These are phyloP conservation scores for Pagrus major DNA, from an alignment of 2,113 vertebrate species.

Conservation along the genomic window DNA sequence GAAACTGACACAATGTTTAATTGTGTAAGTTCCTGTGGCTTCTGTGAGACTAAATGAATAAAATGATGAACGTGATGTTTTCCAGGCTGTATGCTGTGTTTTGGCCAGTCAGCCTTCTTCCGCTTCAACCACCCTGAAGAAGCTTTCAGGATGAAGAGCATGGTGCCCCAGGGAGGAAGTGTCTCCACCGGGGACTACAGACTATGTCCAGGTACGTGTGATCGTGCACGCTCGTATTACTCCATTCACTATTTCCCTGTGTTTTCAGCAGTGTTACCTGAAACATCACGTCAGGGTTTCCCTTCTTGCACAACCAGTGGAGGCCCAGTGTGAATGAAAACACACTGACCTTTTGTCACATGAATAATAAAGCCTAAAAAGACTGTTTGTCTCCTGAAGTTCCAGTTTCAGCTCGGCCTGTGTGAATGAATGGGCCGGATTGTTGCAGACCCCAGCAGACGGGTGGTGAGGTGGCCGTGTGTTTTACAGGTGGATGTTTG, in stretches of 20 bases:
- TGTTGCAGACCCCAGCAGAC: constrained; percentile 19
- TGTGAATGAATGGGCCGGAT: constrained; percentile 43
- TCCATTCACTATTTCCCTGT: not conserved
- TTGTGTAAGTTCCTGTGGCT: not conserved
- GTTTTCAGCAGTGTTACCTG: not conserved
- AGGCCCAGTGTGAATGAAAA: constrained; percentile 4
- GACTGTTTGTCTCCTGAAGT: not conserved
- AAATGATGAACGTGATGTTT: constrained; percentile 11
- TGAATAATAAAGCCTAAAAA: constrained; percentile 23
- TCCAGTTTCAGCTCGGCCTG: constrained; percentile 25
- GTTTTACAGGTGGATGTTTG: constrained; percentile 66
- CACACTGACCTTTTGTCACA: constrained; percentile 38
- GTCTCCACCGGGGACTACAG: constrained; percentile 73
- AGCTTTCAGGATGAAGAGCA: constrained; percentile 96
- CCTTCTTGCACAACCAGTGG: constrained; percentile 2
- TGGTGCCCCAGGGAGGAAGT: constrained; percentile 85
- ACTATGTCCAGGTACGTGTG: constrained; percentile 55
- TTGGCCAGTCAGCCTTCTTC: constrained; percentile 94
- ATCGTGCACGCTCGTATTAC: not conserved
- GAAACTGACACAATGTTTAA: fast-evolving
- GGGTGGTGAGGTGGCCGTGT: constrained; percentile 16
- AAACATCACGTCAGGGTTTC: not conserved
- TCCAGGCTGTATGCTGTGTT: constrained; percentile 96
- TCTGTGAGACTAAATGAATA: not conserved
- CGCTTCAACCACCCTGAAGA: constrained; percentile 98